Percentiles rank a stretch among this genome's conserved stretches.
phyloP scores from a whole-genome alignment of 1,140 invertebrate genomes.

The Zaprionus gabonicus region DNA sequence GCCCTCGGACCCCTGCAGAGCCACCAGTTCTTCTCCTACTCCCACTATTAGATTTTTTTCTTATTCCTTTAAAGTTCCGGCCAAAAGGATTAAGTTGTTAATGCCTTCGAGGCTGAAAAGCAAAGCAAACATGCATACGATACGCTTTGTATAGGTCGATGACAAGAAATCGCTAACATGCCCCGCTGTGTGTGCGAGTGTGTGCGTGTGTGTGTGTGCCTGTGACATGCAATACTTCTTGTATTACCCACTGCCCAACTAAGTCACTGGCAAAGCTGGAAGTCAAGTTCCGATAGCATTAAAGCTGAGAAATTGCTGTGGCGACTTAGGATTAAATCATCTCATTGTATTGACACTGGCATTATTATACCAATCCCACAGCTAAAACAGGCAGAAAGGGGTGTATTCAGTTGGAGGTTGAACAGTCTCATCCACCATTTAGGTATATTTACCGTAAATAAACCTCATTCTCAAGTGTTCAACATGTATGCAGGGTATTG shows the following conservation, averaged over 20 bases:
- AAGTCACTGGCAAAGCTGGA: background rate
- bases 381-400: background rate
- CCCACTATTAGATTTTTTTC: background rate
- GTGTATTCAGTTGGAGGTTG: background rate
- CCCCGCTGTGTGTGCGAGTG: background rate
- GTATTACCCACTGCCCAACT: background rate
- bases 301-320: background rate
- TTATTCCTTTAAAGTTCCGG: conserved; percentile 48
- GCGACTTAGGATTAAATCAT: conserved; percentile 5
- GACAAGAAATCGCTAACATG: conserved; percentile 1
- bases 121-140: conserved; percentile 7
- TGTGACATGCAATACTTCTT: conserved; percentile 5
- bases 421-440: too few species aligned
- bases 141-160: background rate
- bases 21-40: background rate
- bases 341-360: background rate
- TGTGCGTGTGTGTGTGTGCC: background rate
- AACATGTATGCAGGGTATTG: background rate
- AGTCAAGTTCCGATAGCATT: background rate
- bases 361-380: background rate
- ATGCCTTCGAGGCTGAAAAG: conserved; percentile 4
- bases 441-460: too few species aligned
- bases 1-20: conserved; percentile 16
- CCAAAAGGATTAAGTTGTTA: conserved; percentile 12
- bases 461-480: background rate